phyloP scores from a whole-genome alignment of 2,888 invertebrate species.

The Norana najaformis region DNA sequence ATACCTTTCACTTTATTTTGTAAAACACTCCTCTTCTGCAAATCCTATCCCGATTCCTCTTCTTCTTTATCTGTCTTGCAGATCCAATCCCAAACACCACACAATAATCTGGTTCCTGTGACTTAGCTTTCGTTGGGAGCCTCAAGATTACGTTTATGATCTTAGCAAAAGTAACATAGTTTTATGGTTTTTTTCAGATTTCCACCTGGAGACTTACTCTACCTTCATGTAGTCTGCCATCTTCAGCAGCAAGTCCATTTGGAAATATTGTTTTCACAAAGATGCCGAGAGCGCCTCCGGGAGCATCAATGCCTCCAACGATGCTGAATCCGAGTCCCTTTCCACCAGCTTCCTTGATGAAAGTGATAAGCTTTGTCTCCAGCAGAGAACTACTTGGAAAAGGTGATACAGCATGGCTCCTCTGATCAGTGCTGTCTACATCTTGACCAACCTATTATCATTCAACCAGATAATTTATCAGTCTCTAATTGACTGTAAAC shows the following conservation, averaged over 20 bases:
- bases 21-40: too few relatives aligned
- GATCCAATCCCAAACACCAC: too few relatives aligned
- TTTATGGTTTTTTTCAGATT: neutral
- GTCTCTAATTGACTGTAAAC: too few relatives aligned
- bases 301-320: slow-evolving; percentile 84
- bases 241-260: slow-evolving; percentile 82
- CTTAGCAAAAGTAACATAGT: neutral
- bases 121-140: neutral
- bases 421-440: neutral
- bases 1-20: too few relatives aligned
- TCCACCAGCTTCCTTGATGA: slow-evolving; percentile 80
- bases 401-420: neutral
- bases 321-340: slow-evolving; percentile 88
- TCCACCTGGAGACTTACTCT: neutral
- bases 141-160: neutral
- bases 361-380: slow-evolving; percentile 62
- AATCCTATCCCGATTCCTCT: too few relatives aligned
- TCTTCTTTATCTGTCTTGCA: too few relatives aligned
- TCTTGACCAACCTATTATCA: neutral
- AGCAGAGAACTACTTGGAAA: slow-evolving; percentile 17
- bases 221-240: slow-evolving; percentile 83
- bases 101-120: neutral
- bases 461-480: neutral
- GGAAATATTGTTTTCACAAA: slow-evolving; percentile 86
- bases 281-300: slow-evolving; percentile 84